These are phyloP conservation scores for Teleogryllus occipitalis DNA, from an alignment of 1,140 invertebrate genomes.

Conservation along the genomic window DNA sequence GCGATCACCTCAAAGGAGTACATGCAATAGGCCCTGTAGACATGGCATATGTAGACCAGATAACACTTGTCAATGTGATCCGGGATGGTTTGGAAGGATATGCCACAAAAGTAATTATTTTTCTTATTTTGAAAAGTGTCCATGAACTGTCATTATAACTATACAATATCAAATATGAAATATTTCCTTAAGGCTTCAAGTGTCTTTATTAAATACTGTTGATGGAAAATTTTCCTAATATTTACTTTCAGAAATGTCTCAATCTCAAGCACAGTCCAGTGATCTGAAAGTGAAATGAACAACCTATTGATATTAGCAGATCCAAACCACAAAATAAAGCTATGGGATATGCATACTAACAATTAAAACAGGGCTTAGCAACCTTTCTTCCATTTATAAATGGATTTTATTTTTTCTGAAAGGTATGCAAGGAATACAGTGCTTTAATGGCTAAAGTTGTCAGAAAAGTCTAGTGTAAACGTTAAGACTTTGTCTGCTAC, in stretches of 20 bases:
- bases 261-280: too few relatives aligned
- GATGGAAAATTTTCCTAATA: neutral
- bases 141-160: neutral
- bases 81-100: conserved; percentile 61
- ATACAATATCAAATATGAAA: neutral
- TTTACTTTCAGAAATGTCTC: neutral
- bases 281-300: too few relatives aligned
- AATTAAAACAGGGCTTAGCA: too few relatives aligned
- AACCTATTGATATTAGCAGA: too few relatives aligned
- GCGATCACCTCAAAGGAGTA: conserved; percentile 51
- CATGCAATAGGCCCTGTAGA: conserved; percentile 58
- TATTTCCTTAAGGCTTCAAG: neutral
- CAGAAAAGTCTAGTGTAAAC: too few relatives aligned
- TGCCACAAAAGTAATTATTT: conserved; percentile 51
- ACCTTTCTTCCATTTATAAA: too few relatives aligned
- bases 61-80: conserved; percentile 61
- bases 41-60: conserved; percentile 60
- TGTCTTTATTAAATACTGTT: conserved; percentile 3
- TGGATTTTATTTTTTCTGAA: too few relatives aligned
- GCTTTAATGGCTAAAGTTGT: too few relatives aligned
- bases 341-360: too few relatives aligned
- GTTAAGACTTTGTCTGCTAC: too few relatives aligned
- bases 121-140: neutral
- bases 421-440: too few relatives aligned
- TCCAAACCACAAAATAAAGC: too few relatives aligned